Evolutionary conservation across 2,113 vertebrate genomes (phyloP).

Genomic region (Centropus bengalensis): DNA sequence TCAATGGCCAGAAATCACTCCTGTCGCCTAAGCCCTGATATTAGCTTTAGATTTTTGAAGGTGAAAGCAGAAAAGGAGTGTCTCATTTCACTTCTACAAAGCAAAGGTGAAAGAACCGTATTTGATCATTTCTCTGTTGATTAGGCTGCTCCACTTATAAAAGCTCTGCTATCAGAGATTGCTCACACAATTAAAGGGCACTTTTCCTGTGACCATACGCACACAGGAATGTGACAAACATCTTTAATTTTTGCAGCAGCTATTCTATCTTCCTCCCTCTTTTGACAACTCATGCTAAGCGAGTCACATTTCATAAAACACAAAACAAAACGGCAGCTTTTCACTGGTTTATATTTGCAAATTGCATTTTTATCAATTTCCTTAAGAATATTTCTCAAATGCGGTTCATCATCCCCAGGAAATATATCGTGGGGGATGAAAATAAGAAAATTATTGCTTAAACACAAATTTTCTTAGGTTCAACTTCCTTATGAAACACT

Average conservation of each 20-base stretch:
- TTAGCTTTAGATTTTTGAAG: not conserved
- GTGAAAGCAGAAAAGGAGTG: not conserved
- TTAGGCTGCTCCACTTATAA: not conserved
- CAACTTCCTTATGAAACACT: not conserved
- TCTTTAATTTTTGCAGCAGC: slow-evolving; percentile 15
- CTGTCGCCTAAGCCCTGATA: not conserved
- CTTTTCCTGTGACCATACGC: slow-evolving; percentile 7
- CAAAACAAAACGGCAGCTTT: not conserved
- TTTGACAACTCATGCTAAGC: not conserved
- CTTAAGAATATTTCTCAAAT: not conserved
- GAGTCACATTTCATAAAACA: not conserved
- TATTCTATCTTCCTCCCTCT: not conserved
- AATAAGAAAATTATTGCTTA: not conserved
- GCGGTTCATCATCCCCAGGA: not conserved
- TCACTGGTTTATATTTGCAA: not conserved
- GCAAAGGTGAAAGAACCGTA: not conserved
- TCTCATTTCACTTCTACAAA: not conserved
- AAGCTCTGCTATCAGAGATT: not conserved
- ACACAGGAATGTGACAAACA: not conserved
- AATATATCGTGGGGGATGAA: not conserved
- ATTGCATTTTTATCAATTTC: not conserved
- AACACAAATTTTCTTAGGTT: not conserved
- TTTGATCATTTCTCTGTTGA: not conserved
- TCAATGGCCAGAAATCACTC: not conserved
- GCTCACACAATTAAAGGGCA: slow-evolving; percentile 8